Conservation (phyloP, 2,888 invertebrate species). For the Peribatodes rhomboidaria region DNA sequence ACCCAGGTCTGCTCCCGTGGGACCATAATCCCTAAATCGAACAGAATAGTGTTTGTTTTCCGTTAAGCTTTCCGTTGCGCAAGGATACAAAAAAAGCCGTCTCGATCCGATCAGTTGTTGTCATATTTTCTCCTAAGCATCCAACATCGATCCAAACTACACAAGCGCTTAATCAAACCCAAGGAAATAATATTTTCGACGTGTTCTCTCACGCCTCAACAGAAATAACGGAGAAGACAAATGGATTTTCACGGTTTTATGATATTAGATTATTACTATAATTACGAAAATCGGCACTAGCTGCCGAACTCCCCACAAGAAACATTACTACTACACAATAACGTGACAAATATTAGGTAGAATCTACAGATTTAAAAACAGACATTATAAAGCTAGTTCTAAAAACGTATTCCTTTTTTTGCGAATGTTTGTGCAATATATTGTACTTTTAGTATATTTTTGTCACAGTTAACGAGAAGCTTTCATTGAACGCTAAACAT, state of each 20-base stretch:
- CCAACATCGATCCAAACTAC: conserved; percentile 52
- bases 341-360: background rate
- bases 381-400: no score
- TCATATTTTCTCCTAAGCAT: background rate
- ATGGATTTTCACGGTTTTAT: conserved; percentile 83
- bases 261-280: conserved; percentile 71
- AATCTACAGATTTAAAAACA: background rate
- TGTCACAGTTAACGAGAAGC: background rate
- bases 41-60: no score
- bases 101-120: background rate
- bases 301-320: conserved; percentile 10
- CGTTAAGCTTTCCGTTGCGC: background rate
- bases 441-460: background rate
- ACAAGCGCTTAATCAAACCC: conserved; percentile 52
- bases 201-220: conserved; percentile 56
- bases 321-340: background rate
- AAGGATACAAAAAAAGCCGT: background rate
- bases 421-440: background rate
- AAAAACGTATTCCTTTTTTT: no score
- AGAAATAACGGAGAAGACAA: conserved; percentile 81
- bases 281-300: conserved; percentile 71
- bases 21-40: no score
- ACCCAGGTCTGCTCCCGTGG: background rate
- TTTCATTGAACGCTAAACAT: background rate
- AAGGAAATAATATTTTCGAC: conserved; percentile 43